These are phyloP conservation scores for Leptonema lineaticorne DNA, from an alignment of 1,140 invertebrate species.

Conservation along the genomic window DNA sequence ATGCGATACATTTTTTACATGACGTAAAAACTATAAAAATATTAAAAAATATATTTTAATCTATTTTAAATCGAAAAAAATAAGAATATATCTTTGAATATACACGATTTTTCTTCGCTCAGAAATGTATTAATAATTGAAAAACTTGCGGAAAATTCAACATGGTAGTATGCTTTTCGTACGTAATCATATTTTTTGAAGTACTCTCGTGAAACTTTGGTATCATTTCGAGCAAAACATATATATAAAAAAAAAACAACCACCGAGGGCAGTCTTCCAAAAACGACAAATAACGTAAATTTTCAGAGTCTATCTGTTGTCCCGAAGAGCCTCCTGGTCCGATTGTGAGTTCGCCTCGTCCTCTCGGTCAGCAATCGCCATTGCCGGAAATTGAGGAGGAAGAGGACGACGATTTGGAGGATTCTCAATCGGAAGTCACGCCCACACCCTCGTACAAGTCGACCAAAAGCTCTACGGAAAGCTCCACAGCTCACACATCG, in stretches of 20 bases:
- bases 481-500: constrained; percentile 49
- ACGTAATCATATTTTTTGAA: no score
- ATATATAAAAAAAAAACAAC: neutral
- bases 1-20: no score
- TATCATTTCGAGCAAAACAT: no score
- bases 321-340: constrained; percentile 49
- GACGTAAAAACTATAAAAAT: no score
- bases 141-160: no score
- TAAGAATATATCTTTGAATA: no score
- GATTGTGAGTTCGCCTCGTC: constrained; percentile 53
- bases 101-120: no score
- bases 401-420: constrained; percentile 57
- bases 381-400: constrained; percentile 63
- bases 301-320: constrained; percentile 18
- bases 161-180: no score
- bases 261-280: neutral
- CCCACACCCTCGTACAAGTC: constrained; percentile 55
- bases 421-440: constrained; percentile 54
- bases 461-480: constrained; percentile 54
- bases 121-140: no score
- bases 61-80: no score
- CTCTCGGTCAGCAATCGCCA: constrained; percentile 57
- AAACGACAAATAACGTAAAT: neutral
- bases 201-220: neutral
- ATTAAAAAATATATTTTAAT: no score